Conservation (phyloP, 92 coral and sea anemone genomes). For the Micromussa lordhowensis region DNA sequence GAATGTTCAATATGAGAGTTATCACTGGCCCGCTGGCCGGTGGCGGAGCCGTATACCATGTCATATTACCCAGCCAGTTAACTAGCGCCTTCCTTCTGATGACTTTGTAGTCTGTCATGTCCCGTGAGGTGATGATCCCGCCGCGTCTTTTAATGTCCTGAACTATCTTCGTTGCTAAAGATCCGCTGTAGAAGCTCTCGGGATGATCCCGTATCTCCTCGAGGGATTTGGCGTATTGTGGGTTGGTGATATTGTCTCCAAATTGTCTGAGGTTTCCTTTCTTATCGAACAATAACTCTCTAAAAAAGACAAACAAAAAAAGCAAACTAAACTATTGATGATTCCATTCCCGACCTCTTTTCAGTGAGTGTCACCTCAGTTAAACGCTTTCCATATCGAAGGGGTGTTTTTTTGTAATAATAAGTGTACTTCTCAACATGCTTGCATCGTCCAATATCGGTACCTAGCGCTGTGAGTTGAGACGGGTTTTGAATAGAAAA, state of each 20-base stretch:
- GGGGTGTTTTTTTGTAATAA: no score
- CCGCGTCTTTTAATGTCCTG: slow-evolving; percentile 71
- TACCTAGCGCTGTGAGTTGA: no score
- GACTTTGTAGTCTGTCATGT: slow-evolving; percentile 71
- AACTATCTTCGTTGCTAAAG: slow-evolving; percentile 71
- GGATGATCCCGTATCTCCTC: slow-evolving; percentile 75
- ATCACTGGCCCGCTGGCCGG: slow-evolving; percentile 91
- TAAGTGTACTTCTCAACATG: no score
- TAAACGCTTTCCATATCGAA: no score
- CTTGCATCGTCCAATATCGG: no score
- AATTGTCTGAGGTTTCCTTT: slow-evolving; percentile 61
- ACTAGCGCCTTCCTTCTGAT: slow-evolving; percentile 57
- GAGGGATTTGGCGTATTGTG: slow-evolving; percentile 74
- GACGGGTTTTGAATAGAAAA: no score
- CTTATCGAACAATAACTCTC: slow-evolving; percentile 67
- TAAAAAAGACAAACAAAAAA: slow-evolving; percentile 6
- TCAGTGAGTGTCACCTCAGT: no score
- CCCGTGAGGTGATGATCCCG: slow-evolving; percentile 74
- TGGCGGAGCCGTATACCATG: slow-evolving; percentile 79
- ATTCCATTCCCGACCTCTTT: no score
- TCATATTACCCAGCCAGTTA: slow-evolving; percentile 52
- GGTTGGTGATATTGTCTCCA: slow-evolving; percentile 79
- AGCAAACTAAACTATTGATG: no score
- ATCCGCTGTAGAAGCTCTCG: slow-evolving; percentile 74
- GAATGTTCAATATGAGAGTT: slow-evolving; percentile 79